These are phyloP conservation scores for Lycia hirtaria DNA, from an alignment of 2,888 invertebrate genomes.

Conservation along the genomic window DNA sequence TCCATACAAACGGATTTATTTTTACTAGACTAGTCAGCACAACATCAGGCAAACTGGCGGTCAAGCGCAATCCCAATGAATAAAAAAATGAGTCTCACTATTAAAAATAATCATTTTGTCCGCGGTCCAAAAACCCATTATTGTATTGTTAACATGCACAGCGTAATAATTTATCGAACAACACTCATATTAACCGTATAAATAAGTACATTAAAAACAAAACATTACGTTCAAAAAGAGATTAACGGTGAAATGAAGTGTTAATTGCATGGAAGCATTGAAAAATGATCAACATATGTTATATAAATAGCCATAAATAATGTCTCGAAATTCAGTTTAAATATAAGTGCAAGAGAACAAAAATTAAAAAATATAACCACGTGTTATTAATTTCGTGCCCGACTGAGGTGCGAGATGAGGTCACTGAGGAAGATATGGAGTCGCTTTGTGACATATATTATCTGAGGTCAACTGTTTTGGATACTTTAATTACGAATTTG, in stretches of 20 bases:
- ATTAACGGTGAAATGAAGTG: constrained; percentile 83
- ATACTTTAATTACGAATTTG: too few species aligned
- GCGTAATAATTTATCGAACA: constrained; percentile 59
- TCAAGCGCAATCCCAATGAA: too few species aligned
- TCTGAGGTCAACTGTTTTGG: constrained; percentile 1
- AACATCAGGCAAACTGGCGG: too few species aligned
- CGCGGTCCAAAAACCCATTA: constrained; percentile 49
- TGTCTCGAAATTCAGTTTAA: constrained; percentile 82
- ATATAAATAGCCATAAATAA: constrained; percentile 85
- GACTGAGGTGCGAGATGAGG: constrained; percentile 80
- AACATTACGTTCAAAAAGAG: constrained; percentile 68
- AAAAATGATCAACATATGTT: constrained; percentile 85
- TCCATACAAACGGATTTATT: too few species aligned
- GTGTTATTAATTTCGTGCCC: constrained; percentile 83
- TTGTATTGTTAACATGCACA: constrained; percentile 58
- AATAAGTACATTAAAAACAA: constrained; percentile 66
- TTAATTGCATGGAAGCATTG: constrained; percentile 84
- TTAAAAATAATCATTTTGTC: constrained; percentile 47
- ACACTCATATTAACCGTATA: constrained; percentile 55
- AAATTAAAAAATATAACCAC: constrained; percentile 79
- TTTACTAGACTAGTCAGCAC: too few species aligned
- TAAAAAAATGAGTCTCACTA: constrained; percentile 14
- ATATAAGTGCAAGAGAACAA: constrained; percentile 82
- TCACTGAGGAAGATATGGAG: constrained; percentile 60
- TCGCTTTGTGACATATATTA: constrained; percentile 17